phyloP scores from a whole-genome alignment of 1,140 invertebrate genomes.

The Heliconius eleuchia region DNA sequence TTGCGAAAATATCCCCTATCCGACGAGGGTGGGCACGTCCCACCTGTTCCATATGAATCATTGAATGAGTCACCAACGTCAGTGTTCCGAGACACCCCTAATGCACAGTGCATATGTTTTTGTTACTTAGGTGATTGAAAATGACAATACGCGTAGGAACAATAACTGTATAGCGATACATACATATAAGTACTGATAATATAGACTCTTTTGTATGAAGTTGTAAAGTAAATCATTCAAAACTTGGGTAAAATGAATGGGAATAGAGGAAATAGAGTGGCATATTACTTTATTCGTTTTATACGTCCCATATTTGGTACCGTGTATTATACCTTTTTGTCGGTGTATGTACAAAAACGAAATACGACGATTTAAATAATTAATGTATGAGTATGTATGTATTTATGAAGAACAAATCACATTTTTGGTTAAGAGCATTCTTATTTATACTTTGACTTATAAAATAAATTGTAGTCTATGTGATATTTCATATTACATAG shows the following conservation, averaged over 20 bases:
- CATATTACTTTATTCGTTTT: no score
- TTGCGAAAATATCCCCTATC: slow-evolving; percentile 1
- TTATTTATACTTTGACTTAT: no score
- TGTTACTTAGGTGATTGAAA: slow-evolving; percentile 14
- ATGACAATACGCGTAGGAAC: background rate
- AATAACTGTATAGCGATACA: background rate
- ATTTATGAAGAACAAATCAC: no score
- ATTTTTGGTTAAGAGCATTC: no score
- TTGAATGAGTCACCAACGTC: background rate
- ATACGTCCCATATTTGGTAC: no score
- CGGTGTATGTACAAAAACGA: no score
- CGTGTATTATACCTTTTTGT: no score
- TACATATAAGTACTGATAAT: background rate
- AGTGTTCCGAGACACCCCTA: slow-evolving; percentile 8
- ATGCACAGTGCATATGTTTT: background rate
- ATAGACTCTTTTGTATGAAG: background rate
- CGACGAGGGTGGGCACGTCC: background rate
- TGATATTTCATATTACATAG: no score
- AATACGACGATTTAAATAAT: no score
- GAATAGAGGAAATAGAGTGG: background rate
- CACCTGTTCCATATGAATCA: slow-evolving; percentile 7
- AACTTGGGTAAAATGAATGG: background rate
- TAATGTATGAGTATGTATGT: no score
- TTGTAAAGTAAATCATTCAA: background rate
- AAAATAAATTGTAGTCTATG: no score